phyloP scores from a whole-genome alignment of 2,888 invertebrate genomes.

The Coelinius sp. region DNA sequence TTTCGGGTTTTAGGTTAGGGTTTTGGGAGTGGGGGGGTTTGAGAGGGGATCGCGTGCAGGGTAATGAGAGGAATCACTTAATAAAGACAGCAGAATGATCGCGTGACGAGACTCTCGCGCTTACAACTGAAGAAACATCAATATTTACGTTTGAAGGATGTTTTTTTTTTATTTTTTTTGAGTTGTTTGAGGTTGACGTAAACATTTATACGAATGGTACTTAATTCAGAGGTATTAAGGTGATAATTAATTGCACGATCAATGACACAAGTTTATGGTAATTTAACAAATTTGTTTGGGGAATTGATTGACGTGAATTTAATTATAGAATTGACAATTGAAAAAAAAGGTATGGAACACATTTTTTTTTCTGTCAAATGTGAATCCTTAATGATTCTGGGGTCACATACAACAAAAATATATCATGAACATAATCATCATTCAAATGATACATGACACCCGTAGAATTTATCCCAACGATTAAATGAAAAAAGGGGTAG shows the following conservation, averaged over 20 bases:
- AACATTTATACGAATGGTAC: not conserved
- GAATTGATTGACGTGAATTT: not conserved
- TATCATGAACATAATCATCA: not conserved
- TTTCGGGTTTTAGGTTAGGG: conserved; percentile 16
- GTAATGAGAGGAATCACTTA: conserved; percentile 71
- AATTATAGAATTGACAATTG: not conserved
- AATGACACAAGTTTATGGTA: not conserved
- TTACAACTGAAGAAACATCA: conserved; percentile 26
- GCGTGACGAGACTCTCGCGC: conserved; percentile 45
- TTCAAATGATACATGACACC: not conserved
- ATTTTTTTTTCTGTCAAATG: not conserved
- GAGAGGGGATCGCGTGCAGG: conserved; percentile 68
- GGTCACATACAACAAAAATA: not conserved
- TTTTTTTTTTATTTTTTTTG: conserved; percentile 27
- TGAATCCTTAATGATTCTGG: not conserved
- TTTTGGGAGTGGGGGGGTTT: conserved; percentile 57
- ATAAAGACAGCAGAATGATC: conserved; percentile 62
- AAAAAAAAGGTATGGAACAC: too few species aligned
- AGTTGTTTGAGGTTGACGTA: conserved; percentile 9
- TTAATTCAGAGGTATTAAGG: not conserved
- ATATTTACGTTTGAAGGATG: conserved; percentile 30
- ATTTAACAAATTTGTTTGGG: not conserved
- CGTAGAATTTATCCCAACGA: not conserved
- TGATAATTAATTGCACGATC: not conserved
- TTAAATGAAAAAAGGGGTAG: conserved; percentile 2